Conservation (phyloP, 2,113 vertebrate species). For the Pagrus major region DNA sequence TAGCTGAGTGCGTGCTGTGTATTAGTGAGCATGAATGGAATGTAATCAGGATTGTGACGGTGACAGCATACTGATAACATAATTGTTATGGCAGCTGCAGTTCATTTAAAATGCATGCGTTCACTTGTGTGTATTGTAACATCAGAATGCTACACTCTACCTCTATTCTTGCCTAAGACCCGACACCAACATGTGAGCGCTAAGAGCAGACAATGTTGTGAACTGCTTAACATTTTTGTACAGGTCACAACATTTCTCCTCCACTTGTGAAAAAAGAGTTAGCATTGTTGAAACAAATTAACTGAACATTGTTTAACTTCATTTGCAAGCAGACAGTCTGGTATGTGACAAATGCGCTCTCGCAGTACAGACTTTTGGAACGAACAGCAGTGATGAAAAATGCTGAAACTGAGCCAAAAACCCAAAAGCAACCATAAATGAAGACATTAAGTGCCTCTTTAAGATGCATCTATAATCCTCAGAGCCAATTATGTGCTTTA, state of each 20-base stretch:
- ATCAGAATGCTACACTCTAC: neutral
- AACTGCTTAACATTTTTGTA: constrained; percentile 49
- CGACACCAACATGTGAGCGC: neutral
- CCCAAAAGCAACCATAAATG: constrained; percentile 7
- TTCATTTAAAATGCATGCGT: neutral
- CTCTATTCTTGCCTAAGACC: neutral
- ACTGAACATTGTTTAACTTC: constrained; percentile 34
- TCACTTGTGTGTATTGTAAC: neutral
- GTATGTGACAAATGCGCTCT: constrained; percentile 24
- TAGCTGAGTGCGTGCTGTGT: neutral
- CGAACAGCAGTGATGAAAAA: neutral
- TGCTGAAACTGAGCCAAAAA: constrained; percentile 9
- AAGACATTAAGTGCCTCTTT: constrained; percentile 29
- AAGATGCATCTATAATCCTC: constrained; percentile 9
- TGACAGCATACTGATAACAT: neutral
- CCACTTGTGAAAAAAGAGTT: constrained; percentile 54
- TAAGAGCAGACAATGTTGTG: constrained; percentile 24
- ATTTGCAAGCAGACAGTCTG: constrained; percentile 47
- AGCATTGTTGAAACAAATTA: constrained; percentile 41
- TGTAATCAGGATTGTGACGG: neutral
- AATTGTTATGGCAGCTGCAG: neutral
- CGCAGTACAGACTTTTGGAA: neutral
- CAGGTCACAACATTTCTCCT: constrained; percentile 44
- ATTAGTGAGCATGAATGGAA: neutral
- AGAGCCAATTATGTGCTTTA: constrained; percentile 25